A percentile compares a stretch with the other conserved stretches of the same genome.
These are phyloP conservation scores for Urophycis tenuis DNA, from an alignment of 2,797 vertebrate genomes.

Conservation along the genomic window DNA sequence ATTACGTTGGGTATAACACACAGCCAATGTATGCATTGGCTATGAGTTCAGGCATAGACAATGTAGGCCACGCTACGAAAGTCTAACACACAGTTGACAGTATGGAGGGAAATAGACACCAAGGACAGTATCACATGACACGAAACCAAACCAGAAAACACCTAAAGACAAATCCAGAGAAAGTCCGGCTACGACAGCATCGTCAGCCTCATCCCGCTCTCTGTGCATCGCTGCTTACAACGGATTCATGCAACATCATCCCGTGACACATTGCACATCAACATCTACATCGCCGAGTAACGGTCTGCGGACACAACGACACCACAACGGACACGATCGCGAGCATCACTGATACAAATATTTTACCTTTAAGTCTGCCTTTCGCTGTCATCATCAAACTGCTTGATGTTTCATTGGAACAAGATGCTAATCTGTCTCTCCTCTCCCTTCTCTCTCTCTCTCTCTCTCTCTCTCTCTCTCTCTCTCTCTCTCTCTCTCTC, in stretches of 20 bases:
- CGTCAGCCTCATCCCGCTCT: constrained; percentile 10
- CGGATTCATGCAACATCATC: constrained; percentile 47
- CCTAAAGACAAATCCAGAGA: not conserved
- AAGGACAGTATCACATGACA: constrained; percentile 8
- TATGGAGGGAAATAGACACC: constrained; percentile 13
- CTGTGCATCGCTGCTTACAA: constrained; percentile 34
- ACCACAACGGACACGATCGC: constrained; percentile 23
- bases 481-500: constrained; percentile 45
- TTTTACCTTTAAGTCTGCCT: constrained; percentile 80
- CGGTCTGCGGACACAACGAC: constrained; percentile 9
- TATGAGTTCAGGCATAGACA: not conserved
- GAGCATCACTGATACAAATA: constrained; percentile 23
- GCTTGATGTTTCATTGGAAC: constrained; percentile 73
- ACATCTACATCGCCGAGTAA: constrained; percentile 7
- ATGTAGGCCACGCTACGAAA: constrained; percentile 42
- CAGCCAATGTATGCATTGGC: too few relatives aligned
- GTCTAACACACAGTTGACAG: not conserved
- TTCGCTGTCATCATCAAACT: constrained; percentile 78
- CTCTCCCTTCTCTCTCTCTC: constrained; percentile 25
- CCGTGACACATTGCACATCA: constrained; percentile 45
- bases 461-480: constrained; percentile 37
- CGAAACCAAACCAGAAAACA: constrained; percentile 15
- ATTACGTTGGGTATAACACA: constrained; percentile 29
- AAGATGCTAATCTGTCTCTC: constrained; percentile 66
- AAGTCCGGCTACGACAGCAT: constrained; percentile 21